Evolutionary conservation across 2,888 invertebrate species (phyloP), one percentile per base, ranked within the genome.

Genomic region (Epinotia demarniana): DNA sequence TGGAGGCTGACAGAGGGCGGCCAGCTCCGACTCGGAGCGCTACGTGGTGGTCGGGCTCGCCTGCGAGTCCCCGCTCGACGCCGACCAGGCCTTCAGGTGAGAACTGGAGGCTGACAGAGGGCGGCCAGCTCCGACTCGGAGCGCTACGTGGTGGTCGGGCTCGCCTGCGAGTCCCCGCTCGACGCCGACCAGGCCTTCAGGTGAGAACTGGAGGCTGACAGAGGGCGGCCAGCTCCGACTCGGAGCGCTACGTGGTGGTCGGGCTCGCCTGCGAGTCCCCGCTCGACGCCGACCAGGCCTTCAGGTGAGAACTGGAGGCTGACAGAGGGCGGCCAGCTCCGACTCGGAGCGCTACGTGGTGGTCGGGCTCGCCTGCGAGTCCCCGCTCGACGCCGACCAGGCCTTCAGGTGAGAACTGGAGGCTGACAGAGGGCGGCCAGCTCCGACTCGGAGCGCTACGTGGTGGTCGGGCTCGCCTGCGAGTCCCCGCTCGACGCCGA

Each of bases 21-120:
- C 96, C 49, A 98, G 97, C 80, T 98, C 97, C 0, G 98, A 98
- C 91, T 98, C 98, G 79, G 98, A 98, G 83, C 96, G 97, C 81
- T 98, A 96, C 86, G 96, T 97, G 18, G 95, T 97, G 63, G 95
- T 97, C 0, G 95, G 95, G 18, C 93, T 96, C 80, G 96, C 95
- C 55, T 95, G 95, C 72, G 93, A 94, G 78, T 96, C 96, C 77
- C 95, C 96, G 1, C 96, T 96, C 77, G 96, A 96, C 80, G 95
- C 95, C 49, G 96, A 96, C 84, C 95, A 95, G n/a, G 96, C 96
- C 89, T 97, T 97, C 88, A 92, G 95, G 95, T 95, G 33, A n/a
- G 58, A 1, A 39, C 39, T 39, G 39, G 39, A 39, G 39, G 39
- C 8, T 8, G 39, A 9, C 39, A 39, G 39, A 2, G 39, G 9